Evolutionary conservation across 2,888 invertebrate genomes (phyloP), one percentile per base, ranked within the genome.

Genomic region (Plemyria rubiginata): DNA sequence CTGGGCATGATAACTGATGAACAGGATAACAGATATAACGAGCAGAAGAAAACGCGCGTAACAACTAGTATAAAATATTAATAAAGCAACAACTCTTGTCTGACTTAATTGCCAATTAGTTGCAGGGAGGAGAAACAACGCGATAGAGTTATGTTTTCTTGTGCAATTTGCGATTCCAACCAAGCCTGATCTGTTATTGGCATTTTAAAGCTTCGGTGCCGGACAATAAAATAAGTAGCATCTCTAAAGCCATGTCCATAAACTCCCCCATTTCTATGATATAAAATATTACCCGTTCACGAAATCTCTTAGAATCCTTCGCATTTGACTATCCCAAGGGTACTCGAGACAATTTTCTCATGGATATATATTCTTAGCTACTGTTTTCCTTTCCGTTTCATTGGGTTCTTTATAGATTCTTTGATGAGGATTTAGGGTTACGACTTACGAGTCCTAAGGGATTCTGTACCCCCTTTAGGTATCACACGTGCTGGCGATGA

Each of bases 31-130:
- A 38, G 36, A 11, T n/a, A 38, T 38, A 3, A 38, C 11, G 13
- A 13, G 13, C 13, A 4, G 8, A 41, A n/a, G 41, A 41, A 41
- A 13, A 4, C 41, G 41, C 7, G 13, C 4, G 7, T 41, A 4
- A 45, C 9, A 45, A 16, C 45, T 45, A 45, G 11, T 62, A 59
- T 40, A 46, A 64, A 62, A 62, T 62, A 60, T 65, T 58, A 65
- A 61, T 65, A 63, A 60, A 62, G 50, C 64, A 48, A 32, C 40
- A 54, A 28, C 60, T 61, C 46, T 65, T 60, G 56, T 56, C 65
- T 68, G 52, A 48, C 50, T 60, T 70, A 70, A 67, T 70, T 68
- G 68, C 11, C 66, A 65, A 65, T 70, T 70, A 70, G 66, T 29
- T 51, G 46, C 54, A 63, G 16, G 48, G 38, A 50, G 28, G 29